A percentile compares a stretch with the other conserved stretches of the same genome.
Conservation (phyloP, 2,113 vertebrate species). For the Corythoichthys intestinalis region DNA sequence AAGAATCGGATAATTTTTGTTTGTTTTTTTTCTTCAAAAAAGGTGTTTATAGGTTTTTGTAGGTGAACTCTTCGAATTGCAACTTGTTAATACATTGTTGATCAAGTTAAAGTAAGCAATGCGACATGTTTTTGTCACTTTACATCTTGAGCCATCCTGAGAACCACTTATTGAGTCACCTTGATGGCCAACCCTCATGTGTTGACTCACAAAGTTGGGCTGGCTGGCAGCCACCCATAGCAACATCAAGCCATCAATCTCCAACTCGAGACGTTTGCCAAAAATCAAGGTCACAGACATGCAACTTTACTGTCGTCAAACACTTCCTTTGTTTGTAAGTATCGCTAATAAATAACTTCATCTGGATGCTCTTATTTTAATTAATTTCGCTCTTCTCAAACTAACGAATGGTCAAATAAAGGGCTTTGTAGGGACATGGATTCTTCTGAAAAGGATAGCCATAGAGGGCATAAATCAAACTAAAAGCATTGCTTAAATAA, state of each 20-base stretch:
- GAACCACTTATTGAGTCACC: background rate
- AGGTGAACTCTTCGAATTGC: background rate
- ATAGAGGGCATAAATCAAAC: slow-evolving; percentile 70
- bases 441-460: slow-evolving; percentile 47
- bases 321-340: slow-evolving; percentile 7
- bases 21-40: no score
- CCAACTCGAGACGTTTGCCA: slow-evolving; percentile 15
- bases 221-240: background rate
- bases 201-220: background rate
- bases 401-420: slow-evolving; percentile 62
- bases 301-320: slow-evolving; percentile 36
- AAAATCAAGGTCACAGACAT: slow-evolving; percentile 40
- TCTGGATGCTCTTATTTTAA: slow-evolving; percentile 70
- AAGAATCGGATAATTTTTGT: no score
- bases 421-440: slow-evolving; percentile 62
- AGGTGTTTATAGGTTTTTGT: no score
- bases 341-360: slow-evolving; percentile 58
- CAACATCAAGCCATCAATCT: slow-evolving; percentile 14
- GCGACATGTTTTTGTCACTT: background rate
- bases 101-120: background rate
- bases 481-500: slow-evolving; percentile 67
- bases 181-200: background rate
- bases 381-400: slow-evolving; percentile 68
- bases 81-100: background rate
- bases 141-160: background rate